Conservation (phyloP, 2,888 invertebrate genomes). For the Eretmocerus hayati region DNA sequence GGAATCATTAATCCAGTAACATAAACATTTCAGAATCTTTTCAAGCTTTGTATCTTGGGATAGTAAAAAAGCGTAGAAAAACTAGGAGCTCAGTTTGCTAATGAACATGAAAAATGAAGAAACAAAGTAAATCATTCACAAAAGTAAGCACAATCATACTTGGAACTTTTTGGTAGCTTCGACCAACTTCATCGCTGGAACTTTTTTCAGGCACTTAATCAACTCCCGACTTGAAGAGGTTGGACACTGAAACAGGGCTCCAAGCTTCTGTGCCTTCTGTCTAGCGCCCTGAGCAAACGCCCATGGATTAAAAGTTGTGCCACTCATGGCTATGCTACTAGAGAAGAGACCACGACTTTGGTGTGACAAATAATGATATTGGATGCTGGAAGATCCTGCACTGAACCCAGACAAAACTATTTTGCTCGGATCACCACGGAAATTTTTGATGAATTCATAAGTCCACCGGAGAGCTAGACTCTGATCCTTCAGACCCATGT, state of each 20-base stretch:
- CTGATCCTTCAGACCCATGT: constrained; percentile 11
- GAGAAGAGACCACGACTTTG: constrained; percentile 2
- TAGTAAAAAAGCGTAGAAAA: too few relatives aligned
- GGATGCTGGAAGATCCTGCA: constrained; percentile 4
- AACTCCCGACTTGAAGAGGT: background rate
- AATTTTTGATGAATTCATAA: background rate
- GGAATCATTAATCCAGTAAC: too few relatives aligned
- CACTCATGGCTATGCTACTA: constrained; percentile 3
- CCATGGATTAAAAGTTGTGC: constrained; percentile 5
- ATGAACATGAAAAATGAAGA: too few relatives aligned
- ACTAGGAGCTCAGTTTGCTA: too few relatives aligned
- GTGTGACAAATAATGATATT: constrained; percentile 8
- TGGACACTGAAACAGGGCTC: background rate
- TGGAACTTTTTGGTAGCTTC: constrained; percentile 2
- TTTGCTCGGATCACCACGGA: background rate
- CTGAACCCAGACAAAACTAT: constrained; percentile 2
- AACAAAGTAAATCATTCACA: too few relatives aligned
- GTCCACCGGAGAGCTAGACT: constrained; percentile 2
- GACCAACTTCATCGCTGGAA: background rate
- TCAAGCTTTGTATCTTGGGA: too few relatives aligned
- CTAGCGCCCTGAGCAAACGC: background rate
- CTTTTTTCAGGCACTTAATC: constrained; percentile 4
- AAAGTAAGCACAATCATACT: background rate
- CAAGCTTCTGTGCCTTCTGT: background rate
- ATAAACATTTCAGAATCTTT: too few relatives aligned